These are phyloP conservation scores for Centropristis striata DNA, from an alignment of 2,113 vertebrate species.

Conservation along the genomic window DNA sequence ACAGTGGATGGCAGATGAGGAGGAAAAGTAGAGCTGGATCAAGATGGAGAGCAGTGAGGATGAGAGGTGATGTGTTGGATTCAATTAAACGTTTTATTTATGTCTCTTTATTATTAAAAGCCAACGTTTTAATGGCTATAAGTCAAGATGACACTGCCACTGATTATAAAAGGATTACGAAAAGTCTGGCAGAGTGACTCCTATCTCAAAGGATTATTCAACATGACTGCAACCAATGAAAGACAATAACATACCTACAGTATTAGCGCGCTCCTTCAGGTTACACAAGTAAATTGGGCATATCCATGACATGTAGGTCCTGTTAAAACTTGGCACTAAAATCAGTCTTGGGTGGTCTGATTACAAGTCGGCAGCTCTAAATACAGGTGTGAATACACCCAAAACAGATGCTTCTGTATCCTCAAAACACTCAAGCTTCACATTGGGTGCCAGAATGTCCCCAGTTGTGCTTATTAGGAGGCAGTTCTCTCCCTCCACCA, in stretches of 20 bases:
- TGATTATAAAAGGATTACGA: constrained; percentile 52
- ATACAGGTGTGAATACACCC: constrained; percentile 42
- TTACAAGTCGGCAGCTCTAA: constrained; percentile 41
- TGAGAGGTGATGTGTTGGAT: constrained; percentile 50
- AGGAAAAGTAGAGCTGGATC: constrained; percentile 56
- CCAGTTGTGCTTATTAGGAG: constrained; percentile 11
- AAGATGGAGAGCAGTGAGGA: constrained; percentile 27
- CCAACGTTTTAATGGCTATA: constrained; percentile 29
- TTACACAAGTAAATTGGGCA: constrained; percentile 18
- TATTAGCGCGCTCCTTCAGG: background rate
- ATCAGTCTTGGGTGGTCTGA: constrained; percentile 53
- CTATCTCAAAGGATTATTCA: constrained; percentile 25
- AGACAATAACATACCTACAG: constrained; percentile 22
- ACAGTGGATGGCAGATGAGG: constrained; percentile 49
- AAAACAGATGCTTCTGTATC: constrained; percentile 39
- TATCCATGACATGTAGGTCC: constrained; percentile 13
- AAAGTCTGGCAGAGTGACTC: constrained; percentile 14
- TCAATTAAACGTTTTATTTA: constrained; percentile 50
- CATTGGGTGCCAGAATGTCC: constrained; percentile 1
- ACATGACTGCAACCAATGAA: constrained; percentile 45
- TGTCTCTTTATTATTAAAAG: constrained; percentile 14
- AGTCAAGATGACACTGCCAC: constrained; percentile 50
- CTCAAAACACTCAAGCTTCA: constrained; percentile 5
- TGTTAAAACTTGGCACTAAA: constrained; percentile 43
- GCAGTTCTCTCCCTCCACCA: background rate